phyloP scores from a whole-genome alignment of 2,888 invertebrate genomes.

The Abrostola tripartita region DNA sequence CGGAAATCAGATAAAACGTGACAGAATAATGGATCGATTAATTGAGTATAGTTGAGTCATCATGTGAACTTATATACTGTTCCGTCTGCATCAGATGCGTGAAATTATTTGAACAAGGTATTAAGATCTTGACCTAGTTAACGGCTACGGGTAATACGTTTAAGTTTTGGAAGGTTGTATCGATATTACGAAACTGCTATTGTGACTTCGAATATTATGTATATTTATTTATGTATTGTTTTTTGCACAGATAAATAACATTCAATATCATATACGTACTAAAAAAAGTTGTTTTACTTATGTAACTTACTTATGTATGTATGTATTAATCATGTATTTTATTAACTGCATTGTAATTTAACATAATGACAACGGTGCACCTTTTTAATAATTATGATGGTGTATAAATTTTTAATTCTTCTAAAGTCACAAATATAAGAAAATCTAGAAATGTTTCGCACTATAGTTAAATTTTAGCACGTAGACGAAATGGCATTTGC shows the following conservation, averaged over 20 bases:
- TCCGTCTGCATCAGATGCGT: constrained; percentile 29
- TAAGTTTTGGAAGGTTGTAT: constrained; percentile 21
- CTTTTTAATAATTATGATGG: too few relatives aligned
- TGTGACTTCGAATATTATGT: background rate
- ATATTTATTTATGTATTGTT: constrained; percentile 1
- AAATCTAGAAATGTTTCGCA: too few relatives aligned
- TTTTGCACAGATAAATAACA: background rate
- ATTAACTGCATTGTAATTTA: too few relatives aligned
- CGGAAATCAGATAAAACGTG: constrained; percentile 34
- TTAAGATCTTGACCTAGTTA: constrained; percentile 54
- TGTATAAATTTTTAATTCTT: too few relatives aligned
- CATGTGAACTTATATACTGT: constrained; percentile 35
- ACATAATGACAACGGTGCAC: too few relatives aligned
- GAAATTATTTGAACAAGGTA: constrained; percentile 53
- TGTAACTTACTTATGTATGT: too few relatives aligned
- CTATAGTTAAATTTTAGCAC: too few relatives aligned
- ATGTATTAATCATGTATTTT: too few relatives aligned
- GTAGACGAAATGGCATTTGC: too few relatives aligned
- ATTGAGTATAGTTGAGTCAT: constrained; percentile 46
- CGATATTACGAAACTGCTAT: constrained; percentile 11
- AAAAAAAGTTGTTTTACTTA: too few relatives aligned
- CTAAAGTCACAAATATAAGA: too few relatives aligned
- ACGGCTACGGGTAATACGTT: constrained; percentile 8
- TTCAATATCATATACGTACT: too few relatives aligned
- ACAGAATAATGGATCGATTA: constrained; percentile 55